These are phyloP conservation scores for Megalops atlanticus DNA, from an alignment of 2,113 vertebrate species.

Conservation along the genomic window DNA sequence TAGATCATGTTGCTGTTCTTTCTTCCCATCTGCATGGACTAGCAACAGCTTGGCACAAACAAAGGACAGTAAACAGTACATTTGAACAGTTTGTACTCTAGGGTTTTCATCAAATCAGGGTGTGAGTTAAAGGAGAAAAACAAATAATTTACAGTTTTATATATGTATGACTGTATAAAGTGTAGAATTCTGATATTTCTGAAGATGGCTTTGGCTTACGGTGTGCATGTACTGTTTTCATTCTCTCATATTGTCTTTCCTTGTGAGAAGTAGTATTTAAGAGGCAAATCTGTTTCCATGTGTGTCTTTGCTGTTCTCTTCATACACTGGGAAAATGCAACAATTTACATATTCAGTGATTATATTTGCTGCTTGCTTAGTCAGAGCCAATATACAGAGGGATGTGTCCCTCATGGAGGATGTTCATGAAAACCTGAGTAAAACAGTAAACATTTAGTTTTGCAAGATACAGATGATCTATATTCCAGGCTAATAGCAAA, in stretches of 20 bases:
- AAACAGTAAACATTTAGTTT: not conserved
- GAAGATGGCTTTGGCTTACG: no score
- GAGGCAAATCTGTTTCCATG: not conserved
- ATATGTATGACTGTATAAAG: not conserved
- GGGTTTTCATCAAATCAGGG: not conserved
- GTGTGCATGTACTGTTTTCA: not conserved
- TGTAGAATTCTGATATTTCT: no score
- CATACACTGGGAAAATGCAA: not conserved
- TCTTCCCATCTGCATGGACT: conserved; percentile 45
- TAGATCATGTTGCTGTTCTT: conserved; percentile 66
- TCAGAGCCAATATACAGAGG: not conserved
- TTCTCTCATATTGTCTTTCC: not conserved
- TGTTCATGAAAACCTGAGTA: conserved; percentile 18
- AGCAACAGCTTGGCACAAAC: conserved; percentile 27
- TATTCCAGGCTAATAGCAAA: not conserved
- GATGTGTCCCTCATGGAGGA: no score
- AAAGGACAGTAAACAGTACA: not conserved
- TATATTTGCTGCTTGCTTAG: not conserved
- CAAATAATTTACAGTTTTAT: no score
- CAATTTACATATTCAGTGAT: not conserved
- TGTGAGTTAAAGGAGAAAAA: not conserved
- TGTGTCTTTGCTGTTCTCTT: not conserved
- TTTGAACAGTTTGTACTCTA: conserved; percentile 4
- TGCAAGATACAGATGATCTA: conserved; percentile 11
- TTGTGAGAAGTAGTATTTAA: not conserved